Evolutionary conservation across 2,797 vertebrate genomes (phyloP).

Genomic region (Peromyscus eremicus): DNA sequence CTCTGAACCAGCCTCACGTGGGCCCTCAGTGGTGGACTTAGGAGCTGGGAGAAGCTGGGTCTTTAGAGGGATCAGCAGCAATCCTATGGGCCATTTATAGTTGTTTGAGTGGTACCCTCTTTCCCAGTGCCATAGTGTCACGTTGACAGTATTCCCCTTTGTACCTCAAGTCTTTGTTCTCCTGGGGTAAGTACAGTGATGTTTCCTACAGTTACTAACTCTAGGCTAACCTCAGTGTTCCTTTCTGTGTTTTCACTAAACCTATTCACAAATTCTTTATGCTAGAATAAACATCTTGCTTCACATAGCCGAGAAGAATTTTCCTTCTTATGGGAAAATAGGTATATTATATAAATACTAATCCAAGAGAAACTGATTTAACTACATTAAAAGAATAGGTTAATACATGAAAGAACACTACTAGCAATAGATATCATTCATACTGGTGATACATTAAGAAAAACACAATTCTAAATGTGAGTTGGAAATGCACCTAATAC

Average conservation of each 20-base stretch:
- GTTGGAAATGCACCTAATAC: background rate
- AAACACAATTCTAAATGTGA: background rate
- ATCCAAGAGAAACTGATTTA: background rate
- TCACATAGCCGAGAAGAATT: background rate
- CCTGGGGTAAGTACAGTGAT: background rate
- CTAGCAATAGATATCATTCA: background rate
- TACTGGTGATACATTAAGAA: background rate
- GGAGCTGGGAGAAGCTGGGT: background rate
- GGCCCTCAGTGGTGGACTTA: background rate
- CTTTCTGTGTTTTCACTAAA: constrained; percentile 8
- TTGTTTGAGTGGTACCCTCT: too few species aligned
- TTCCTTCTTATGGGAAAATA: background rate
- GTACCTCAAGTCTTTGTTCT: background rate
- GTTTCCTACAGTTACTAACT: background rate
- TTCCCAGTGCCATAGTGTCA: background rate
- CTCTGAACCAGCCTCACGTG: background rate
- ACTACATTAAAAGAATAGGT: background rate
- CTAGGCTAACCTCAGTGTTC: background rate
- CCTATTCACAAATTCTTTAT: background rate
- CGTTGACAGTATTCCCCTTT: background rate
- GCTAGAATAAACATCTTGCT: background rate
- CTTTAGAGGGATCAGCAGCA: background rate
- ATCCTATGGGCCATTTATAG: too few species aligned
- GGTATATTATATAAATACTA: background rate
- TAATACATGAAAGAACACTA: background rate